These are phyloP conservation scores for Glaucidium brasilianum DNA, from an alignment of 2,113 vertebrate species.

Conservation along the genomic window DNA sequence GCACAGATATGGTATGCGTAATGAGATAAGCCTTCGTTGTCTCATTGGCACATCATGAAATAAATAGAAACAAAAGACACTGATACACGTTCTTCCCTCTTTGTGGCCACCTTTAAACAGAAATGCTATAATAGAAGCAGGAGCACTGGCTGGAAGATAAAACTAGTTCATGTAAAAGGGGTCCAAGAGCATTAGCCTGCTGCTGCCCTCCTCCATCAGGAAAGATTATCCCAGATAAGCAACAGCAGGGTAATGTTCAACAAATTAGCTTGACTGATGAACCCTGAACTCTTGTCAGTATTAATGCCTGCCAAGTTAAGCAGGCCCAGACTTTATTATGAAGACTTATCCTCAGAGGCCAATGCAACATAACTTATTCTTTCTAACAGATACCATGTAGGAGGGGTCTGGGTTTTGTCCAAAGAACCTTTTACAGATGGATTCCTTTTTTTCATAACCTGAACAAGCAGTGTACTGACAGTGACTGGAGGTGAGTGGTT, in stretches of 20 bases:
- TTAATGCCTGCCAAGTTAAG: constrained; percentile 50
- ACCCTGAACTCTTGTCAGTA: constrained; percentile 36
- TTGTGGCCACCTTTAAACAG: not conserved
- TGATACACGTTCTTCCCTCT: not conserved
- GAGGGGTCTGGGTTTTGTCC: not conserved
- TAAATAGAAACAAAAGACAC: not conserved
- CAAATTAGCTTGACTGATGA: constrained; percentile 59
- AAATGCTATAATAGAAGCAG: not conserved
- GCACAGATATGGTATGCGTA: not conserved
- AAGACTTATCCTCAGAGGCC: constrained; percentile 22
- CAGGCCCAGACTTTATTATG: constrained; percentile 7
- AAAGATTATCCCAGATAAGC: constrained; percentile 57
- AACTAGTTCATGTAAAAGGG: not conserved
- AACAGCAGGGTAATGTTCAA: constrained; percentile 35
- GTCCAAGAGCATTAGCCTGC: not conserved
- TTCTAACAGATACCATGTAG: not conserved
- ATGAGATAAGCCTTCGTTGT: not conserved
- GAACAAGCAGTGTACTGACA: not conserved
- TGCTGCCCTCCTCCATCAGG: not conserved
- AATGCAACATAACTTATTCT: constrained; percentile 18
- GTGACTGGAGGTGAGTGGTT: not conserved
- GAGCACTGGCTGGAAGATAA: not conserved
- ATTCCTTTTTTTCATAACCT: not conserved
- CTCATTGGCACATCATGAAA: not conserved
- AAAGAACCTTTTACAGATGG: not conserved